Base-by-base conservation (phyloP, 1,140 invertebrate species). In the Marisa cornuarietis region DNA sequence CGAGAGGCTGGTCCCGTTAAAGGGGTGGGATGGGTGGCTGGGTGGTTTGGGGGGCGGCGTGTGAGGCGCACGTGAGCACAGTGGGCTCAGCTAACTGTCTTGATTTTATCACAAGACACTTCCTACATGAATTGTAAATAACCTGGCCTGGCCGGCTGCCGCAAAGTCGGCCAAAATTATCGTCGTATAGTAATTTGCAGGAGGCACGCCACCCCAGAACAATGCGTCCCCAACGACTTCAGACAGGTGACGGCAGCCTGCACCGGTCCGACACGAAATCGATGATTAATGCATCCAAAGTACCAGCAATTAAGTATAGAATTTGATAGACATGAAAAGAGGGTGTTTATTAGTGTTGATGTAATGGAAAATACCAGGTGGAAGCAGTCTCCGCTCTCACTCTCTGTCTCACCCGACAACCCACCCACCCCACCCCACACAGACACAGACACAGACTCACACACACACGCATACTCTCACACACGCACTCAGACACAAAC, bases 291-390 rank as follows among this genome's bases (percentile, higher is more conserved):
- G 83, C 76, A 76, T 82, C 62, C 78, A 82, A 85, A 84, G 83
- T 82, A 83, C 78, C 76, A 73, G 82, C 86, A 87, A 87, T 87
- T 87, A 87, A 84, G 79, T 86, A 84, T 86, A 87, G 83, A 86
- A 87, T 85, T 87, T 85, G 82, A 86, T 87, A 86, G 85, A 87
- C 86, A 84, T 87, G 86, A 87, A 86, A 87, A 83, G 81, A 83
- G 81, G 82, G 83, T 81, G 83, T 85, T 85, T 83, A 87, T 83
- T 85, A 84, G 83, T 85, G 82, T 72, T 72, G 68, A 71, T 76
- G 80, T 66, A 79, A 87, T 82, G 80, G 81, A 71, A 77, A 79
- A 76, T 79, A 86, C 85, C 85, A 86, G 85, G 82, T 86, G 85
- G 79, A 82, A 72, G 63, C n/a, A 52, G 24, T 66, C 69, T 68